Evolutionary conservation across 92 coral and sea anemone genomes (phyloP).

Genomic region (Phymanthus crucifer): DNA sequence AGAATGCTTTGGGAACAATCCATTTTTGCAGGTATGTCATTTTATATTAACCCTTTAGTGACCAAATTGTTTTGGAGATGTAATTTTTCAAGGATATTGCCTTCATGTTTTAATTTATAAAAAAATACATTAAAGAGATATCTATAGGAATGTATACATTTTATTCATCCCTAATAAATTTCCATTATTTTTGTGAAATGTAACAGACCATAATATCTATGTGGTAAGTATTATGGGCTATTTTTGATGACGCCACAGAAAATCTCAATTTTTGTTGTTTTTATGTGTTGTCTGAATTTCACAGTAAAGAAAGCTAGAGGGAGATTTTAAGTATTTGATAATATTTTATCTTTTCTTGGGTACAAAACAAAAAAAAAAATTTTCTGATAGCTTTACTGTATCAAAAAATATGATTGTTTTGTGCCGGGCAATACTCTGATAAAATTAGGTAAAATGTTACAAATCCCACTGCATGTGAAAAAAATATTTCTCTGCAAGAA

Average conservation of each 20-base stretch:
- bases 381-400: not conserved
- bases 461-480: not conserved
- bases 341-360: not conserved
- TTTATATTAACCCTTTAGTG: not conserved
- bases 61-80: not conserved
- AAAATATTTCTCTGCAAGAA: not conserved
- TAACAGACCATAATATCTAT: slow-evolving; percentile 2
- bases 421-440: not conserved
- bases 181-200: not conserved
- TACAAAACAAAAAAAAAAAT: not conserved
- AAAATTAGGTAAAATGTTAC: not conserved
- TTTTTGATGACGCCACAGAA: not conserved
- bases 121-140: not conserved
- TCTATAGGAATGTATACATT: not conserved
- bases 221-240: not conserved
- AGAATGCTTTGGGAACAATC: too few species aligned
- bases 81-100: not conserved
- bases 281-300: not conserved
- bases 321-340: not conserved
- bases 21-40: too few species aligned
- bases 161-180: not conserved
- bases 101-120: not conserved
- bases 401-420: not conserved
- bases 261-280: not conserved
- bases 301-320: not conserved